Percentiles rank a stretch among this genome's conserved stretches.
phyloP scores from a whole-genome alignment of 2,113 vertebrate species.

The Prionailurus bengalensis region DNA sequence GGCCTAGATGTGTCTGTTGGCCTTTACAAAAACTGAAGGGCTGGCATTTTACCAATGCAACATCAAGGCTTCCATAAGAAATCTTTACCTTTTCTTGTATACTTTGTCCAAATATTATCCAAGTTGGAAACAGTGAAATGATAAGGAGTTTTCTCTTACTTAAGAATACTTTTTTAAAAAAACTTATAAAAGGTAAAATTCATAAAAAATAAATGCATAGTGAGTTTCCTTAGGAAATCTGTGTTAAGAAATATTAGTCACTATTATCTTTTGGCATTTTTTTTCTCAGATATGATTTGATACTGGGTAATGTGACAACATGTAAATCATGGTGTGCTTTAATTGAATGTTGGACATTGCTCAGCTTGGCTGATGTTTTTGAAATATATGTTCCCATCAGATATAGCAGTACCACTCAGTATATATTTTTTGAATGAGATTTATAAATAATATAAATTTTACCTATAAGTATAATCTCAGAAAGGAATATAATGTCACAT shows the following conservation, averaged over 20 bases:
- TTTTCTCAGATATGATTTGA: neutral
- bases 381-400: neutral
- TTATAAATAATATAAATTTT: neutral
- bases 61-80: neutral
- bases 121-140: neutral
- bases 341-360: neutral
- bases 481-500: neutral
- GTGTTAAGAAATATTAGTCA: neutral
- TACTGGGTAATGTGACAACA: neutral
- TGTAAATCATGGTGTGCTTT: neutral
- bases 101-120: neutral
- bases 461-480: neutral
- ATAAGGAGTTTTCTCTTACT: neutral
- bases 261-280: neutral
- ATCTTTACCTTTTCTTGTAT: neutral
- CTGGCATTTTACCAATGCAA: neutral
- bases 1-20: neutral
- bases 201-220: neutral
- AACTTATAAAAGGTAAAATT: neutral
- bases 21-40: neutral
- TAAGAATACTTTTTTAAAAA: neutral
- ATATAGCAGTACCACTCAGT: neutral
- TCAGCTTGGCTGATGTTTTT: neutral
- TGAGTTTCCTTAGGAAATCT: neutral
- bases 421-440: constrained; percentile 13